Evolutionary conservation across 2,113 vertebrate genomes (phyloP).

Genomic region (Dinomys branickii): DNA sequence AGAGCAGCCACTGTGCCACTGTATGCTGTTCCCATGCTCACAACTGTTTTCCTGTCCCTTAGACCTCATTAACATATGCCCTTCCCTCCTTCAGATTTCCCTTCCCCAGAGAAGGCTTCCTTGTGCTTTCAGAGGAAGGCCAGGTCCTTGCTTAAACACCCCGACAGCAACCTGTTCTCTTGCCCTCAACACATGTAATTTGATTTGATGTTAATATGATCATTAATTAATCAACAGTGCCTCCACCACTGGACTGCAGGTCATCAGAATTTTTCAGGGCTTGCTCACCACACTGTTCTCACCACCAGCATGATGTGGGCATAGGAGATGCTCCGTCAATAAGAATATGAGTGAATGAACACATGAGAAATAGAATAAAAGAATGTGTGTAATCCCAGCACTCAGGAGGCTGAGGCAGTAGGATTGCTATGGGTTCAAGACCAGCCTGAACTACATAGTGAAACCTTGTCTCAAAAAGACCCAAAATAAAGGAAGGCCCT

Average conservation of each 20-base stretch:
- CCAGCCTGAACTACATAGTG: background rate
- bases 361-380: background rate
- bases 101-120: background rate
- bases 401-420: background rate
- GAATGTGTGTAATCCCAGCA: background rate
- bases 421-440: background rate
- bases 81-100: constrained; percentile 3
- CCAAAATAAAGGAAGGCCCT: background rate
- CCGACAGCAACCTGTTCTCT: background rate
- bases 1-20: background rate
- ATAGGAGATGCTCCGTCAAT: background rate
- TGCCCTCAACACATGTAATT: background rate
- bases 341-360: background rate
- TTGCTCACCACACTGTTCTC: background rate
- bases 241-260: background rate
- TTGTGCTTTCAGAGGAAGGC: background rate
- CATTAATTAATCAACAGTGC: background rate
- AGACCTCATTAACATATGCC: background rate
- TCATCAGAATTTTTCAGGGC: background rate
- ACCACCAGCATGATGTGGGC: background rate
- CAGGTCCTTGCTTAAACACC: background rate
- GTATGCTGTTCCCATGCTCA: background rate
- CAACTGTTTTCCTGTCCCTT: background rate
- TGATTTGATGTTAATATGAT: background rate
- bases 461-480: background rate